Percentiles rank a stretch among this genome's conserved stretches.
These are phyloP conservation scores for Megaustenia siamemsis DNA, from an alignment of 2,888 invertebrate species.

Conservation along the genomic window DNA sequence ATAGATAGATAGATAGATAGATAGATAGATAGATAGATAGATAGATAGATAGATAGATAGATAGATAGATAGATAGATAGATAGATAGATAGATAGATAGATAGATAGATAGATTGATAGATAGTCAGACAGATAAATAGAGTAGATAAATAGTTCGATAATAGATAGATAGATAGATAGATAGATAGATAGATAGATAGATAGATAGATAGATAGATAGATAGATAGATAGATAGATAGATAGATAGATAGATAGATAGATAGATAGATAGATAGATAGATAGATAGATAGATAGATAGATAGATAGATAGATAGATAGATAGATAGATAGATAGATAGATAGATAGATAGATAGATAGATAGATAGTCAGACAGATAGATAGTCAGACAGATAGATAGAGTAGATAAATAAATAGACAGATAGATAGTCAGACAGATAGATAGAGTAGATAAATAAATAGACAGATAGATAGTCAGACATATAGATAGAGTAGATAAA, in stretches of 20 bases:
- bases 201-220: constrained; percentile 12
- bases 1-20: background rate
- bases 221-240: constrained; percentile 12
- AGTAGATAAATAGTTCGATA: too few relatives aligned
- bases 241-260: background rate
- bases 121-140: background rate
- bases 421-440: background rate
- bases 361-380: too few relatives aligned
- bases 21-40: background rate
- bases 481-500: background rate
- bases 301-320: too few relatives aligned
- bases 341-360: too few relatives aligned
- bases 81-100: background rate
- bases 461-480: background rate
- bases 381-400: background rate
- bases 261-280: too few relatives aligned
- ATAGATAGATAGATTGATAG: constrained; percentile 6
- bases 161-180: constrained; percentile 7
- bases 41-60: background rate
- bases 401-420: constrained; percentile 7
- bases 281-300: too few relatives aligned
- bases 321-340: too few relatives aligned
- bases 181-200: constrained; percentile 12
- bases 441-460: background rate
- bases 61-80: background rate